A percentile compares a stretch with the other conserved stretches of the same genome.
Conservation (phyloP, 2,797 vertebrate genomes). For the Leucoraja ocellata region DNA sequence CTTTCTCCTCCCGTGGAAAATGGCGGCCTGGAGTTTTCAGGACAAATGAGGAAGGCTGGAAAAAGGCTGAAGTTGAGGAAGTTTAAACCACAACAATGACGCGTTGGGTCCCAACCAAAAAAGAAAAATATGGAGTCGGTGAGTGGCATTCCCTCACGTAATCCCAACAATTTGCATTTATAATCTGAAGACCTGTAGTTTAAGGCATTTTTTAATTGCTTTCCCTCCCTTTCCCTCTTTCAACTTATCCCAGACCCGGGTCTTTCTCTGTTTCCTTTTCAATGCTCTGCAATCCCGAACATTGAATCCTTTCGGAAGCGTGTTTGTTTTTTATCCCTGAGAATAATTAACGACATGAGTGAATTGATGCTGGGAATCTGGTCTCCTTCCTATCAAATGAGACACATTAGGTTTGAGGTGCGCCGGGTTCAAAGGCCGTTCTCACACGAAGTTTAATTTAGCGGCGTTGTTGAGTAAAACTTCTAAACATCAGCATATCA, state of each 20-base stretch:
- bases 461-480: background rate
- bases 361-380: background rate
- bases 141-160: background rate
- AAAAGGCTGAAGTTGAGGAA: constrained; percentile 15
- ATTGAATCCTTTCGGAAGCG: background rate
- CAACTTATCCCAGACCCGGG: too few species aligned
- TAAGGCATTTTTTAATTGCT: background rate
- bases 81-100: constrained; percentile 21
- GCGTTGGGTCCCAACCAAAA: constrained; percentile 23
- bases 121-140: constrained; percentile 33
- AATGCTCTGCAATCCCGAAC: too few species aligned
- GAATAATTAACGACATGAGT: background rate
- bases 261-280: background rate
- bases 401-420: background rate
- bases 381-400: background rate
- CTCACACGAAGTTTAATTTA: background rate
- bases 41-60: constrained; percentile 4
- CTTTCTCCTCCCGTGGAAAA: constrained; percentile 23
- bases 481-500: background rate
- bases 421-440: background rate
- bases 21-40: constrained; percentile 35
- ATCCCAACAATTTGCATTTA: background rate
- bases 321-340: background rate
- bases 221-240: background rate
- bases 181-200: background rate